These are phyloP conservation scores for Calidris pygmaea DNA, from an alignment of 2,113 vertebrate genomes.

Conservation along the genomic window DNA sequence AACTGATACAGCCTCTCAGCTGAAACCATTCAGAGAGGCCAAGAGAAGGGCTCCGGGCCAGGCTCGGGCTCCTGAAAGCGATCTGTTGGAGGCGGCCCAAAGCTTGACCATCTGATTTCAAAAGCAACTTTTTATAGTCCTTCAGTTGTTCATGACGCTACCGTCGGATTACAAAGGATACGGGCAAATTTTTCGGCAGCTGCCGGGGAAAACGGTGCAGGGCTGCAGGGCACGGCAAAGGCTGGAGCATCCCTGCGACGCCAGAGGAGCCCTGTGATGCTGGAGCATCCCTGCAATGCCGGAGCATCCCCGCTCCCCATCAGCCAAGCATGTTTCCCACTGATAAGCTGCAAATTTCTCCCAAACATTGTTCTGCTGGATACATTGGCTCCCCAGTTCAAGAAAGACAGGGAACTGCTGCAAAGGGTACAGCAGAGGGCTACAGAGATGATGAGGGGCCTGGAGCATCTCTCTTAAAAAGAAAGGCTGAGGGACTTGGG, in stretches of 20 bases:
- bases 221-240: neutral
- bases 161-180: neutral
- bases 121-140: slow-evolving; percentile 14
- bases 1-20: slow-evolving; percentile 3
- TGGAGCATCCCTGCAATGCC: neutral
- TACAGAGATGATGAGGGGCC: too few relatives aligned
- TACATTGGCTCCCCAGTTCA: too few relatives aligned
- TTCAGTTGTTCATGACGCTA: neutral
- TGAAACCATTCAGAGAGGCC: slow-evolving; percentile 43
- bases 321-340: accelerated
- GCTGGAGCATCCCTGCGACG: neutral
- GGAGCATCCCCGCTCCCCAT: neutral
- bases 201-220: accelerated
- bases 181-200: neutral
- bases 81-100: neutral
- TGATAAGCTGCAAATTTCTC: neutral
- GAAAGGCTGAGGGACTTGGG: too few relatives aligned
- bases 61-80: neutral
- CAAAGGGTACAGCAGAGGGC: too few relatives aligned
- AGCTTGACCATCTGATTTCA: slow-evolving; percentile 46
- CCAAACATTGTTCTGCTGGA: accelerated
- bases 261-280: accelerated
- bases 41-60: slow-evolving; percentile 20
- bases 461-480: too few relatives aligned
- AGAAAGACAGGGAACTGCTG: too few relatives aligned